Evolutionary conservation across 2,113 vertebrate genomes (phyloP).

Genomic region (Nestor notabilis): DNA sequence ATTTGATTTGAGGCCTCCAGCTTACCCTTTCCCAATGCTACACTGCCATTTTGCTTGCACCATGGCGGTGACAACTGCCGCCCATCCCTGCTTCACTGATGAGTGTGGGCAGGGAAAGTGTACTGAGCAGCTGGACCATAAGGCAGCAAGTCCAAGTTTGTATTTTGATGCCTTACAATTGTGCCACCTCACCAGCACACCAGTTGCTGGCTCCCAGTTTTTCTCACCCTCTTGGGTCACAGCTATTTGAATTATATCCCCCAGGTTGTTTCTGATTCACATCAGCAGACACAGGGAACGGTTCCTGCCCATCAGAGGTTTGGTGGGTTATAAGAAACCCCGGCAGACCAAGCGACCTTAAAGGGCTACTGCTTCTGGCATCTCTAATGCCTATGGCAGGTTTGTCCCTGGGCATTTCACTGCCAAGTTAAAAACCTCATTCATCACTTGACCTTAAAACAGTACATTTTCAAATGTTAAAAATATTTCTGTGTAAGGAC

Average conservation of each 20-base stretch:
- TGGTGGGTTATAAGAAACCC: neutral
- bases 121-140: rapidly evolving
- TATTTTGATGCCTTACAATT: neutral
- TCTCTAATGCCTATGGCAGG: neutral
- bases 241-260: neutral
- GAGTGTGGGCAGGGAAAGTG: rapidly evolving
- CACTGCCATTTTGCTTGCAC: neutral
- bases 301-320: neutral
- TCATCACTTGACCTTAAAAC: neutral
- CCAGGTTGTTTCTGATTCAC: neutral
- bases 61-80: rapidly evolving
- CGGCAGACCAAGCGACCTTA: neutral
- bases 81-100: rapidly evolving
- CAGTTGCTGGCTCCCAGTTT: neutral
- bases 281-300: rapidly evolving
- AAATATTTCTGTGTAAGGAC: neutral
- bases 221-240: neutral
- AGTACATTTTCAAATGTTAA: neutral
- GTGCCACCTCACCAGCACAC: neutral
- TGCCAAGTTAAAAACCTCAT: neutral
- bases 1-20: neutral
- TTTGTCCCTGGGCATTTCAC: neutral
- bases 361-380: neutral
- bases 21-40: neutral
- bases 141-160: neutral